phyloP scores from a whole-genome alignment of 1,140 invertebrate species.

The Bombus vancouverensis region DNA sequence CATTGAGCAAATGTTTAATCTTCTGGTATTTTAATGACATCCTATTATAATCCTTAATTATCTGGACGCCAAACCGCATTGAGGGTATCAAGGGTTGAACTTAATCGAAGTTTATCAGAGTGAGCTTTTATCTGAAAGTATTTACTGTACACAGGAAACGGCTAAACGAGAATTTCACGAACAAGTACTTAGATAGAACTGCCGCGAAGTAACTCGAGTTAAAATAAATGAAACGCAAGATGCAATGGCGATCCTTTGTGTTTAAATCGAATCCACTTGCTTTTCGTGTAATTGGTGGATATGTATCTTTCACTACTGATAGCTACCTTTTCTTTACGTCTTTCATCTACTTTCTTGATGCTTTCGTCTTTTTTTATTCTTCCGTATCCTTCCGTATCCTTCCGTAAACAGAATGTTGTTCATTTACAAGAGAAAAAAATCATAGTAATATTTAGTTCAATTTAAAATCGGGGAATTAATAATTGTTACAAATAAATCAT shows the following conservation, averaged over 20 bases:
- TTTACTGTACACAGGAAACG: slow-evolving; percentile 7
- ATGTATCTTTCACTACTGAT: neutral
- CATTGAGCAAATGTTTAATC: neutral
- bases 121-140: neutral
- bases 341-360: neutral
- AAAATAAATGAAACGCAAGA: slow-evolving; percentile 33
- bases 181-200: slow-evolving; percentile 12
- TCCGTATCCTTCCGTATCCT: no score
- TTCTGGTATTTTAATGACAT: neutral
- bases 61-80: neutral
- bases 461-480: no score
- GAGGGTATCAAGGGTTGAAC: neutral
- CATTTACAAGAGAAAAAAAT: no score
- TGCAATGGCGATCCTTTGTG: neutral
- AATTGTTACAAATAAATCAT: no score
- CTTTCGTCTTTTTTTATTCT: neutral
- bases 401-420: no score
- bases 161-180: slow-evolving; percentile 28
- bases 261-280: slow-evolving; percentile 16
- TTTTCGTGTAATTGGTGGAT: neutral
- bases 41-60: slow-evolving; percentile 39
- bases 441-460: no score
- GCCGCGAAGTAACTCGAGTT: neutral
- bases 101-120: neutral
- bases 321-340: neutral